phyloP scores from a whole-genome alignment of 2,888 invertebrate genomes.

The Trachelus stipa region DNA sequence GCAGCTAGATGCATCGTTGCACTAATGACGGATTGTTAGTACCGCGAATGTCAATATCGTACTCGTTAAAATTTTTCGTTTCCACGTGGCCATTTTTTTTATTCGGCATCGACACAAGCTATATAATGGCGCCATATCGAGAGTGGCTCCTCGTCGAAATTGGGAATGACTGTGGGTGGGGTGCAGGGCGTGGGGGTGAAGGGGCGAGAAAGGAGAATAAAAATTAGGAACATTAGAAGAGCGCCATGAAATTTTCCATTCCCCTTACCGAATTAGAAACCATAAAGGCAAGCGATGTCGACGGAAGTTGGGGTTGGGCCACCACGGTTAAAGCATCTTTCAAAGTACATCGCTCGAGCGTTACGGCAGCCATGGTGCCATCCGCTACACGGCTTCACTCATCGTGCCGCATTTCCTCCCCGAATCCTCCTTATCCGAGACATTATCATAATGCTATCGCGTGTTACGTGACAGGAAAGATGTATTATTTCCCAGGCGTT shows the following conservation, averaged over 20 bases:
- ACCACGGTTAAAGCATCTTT: constrained; percentile 4
- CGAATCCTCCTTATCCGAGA: constrained; percentile 57
- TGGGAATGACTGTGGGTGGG: neutral
- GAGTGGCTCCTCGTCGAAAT: neutral
- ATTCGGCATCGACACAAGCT: neutral
- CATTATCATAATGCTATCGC: constrained; percentile 63
- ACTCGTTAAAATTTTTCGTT: neutral
- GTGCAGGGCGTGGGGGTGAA: too few relatives aligned
- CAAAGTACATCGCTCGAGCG: neutral
- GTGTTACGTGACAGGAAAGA: constrained; percentile 62
- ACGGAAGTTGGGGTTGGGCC: neutral
- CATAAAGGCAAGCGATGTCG: neutral
- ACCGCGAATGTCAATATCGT: neutral
- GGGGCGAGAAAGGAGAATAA: too few relatives aligned
- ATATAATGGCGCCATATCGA: neutral
- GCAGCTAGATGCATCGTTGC: neutral
- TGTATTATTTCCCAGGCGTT: constrained; percentile 50
- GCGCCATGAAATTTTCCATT: neutral
- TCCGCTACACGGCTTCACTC: constrained; percentile 47
- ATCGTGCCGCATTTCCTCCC: constrained; percentile 53
- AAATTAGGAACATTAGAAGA: neutral
- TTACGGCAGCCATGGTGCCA: neutral
- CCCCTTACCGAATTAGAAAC: neutral
- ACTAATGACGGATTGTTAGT: neutral
- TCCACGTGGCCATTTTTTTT: neutral